Conservation (phyloP, 2,113 vertebrate genomes). For the Hemiprocne comata region DNA sequence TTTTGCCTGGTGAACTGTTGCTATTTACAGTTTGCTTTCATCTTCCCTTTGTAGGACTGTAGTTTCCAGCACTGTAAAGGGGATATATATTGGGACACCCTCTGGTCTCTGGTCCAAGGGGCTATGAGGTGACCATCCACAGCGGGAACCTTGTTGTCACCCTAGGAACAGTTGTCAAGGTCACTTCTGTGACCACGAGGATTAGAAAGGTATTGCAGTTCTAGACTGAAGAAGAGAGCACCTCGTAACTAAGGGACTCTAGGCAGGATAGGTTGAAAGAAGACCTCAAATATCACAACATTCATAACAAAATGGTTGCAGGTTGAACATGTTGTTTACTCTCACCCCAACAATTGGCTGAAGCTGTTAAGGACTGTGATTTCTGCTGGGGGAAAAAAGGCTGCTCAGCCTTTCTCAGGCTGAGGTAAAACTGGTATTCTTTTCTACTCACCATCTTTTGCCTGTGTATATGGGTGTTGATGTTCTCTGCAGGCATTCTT, state of each 20-base stretch:
- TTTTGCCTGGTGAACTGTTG: not conserved
- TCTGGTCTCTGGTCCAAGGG: not conserved
- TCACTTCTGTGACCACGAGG: not conserved
- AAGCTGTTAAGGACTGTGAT: not conserved
- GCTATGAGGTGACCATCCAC: not conserved
- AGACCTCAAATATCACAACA: not conserved
- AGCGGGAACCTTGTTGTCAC: not conserved
- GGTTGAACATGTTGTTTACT: not conserved
- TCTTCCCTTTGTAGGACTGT: not conserved
- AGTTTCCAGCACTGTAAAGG: not conserved
- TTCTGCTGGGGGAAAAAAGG: not conserved
- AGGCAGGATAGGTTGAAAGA: not conserved
- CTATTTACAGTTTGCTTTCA: not conserved
- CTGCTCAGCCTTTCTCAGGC: not conserved
- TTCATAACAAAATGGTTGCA: not conserved
- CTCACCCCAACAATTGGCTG: not conserved
- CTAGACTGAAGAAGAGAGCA: not conserved
- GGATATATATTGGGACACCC: not conserved
- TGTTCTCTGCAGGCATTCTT: rapidly evolving
- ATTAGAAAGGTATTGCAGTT: not conserved
- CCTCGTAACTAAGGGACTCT: not conserved
- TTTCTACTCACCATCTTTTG: not conserved
- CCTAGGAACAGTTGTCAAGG: not conserved
- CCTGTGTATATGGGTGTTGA: not conserved
- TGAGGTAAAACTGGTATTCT: not conserved